phyloP scores from a whole-genome alignment of 2,113 vertebrate genomes.

The Phylloscopus trochiloides region DNA sequence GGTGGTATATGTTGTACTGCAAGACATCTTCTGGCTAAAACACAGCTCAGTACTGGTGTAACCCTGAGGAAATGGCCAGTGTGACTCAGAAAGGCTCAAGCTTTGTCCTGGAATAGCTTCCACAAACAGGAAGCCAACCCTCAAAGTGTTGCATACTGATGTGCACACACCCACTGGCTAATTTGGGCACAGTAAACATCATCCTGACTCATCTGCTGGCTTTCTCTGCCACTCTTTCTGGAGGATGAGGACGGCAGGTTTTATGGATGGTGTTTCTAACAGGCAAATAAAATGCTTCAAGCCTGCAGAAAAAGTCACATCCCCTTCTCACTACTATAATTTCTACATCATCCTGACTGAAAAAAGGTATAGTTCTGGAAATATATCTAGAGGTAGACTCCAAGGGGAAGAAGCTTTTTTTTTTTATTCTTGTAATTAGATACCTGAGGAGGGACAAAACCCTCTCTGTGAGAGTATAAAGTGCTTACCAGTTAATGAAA shows the following conservation, averaged over 20 bases:
- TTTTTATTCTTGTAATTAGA: conserved; percentile 12
- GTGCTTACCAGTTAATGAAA: conserved; percentile 7
- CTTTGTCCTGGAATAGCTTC: neutral
- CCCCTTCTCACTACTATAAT: neutral
- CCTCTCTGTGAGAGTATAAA: neutral
- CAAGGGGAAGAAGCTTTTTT: neutral
- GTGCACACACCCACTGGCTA: neutral
- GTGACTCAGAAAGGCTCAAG: neutral
- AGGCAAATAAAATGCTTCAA: neutral
- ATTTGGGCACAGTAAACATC: neutral
- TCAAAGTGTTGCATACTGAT: neutral
- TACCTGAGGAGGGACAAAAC: neutral
- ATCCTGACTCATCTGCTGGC: neutral
- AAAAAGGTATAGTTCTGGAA: neutral
- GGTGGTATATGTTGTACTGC: neutral
- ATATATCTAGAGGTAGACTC: neutral
- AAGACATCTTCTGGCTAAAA: neutral
- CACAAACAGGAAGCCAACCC: neutral
- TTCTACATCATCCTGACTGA: neutral
- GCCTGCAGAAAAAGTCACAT: neutral
- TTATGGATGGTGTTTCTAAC: neutral
- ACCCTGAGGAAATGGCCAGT: neutral
- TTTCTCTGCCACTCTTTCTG: neutral
- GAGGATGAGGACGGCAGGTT: neutral
- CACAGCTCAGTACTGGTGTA: neutral